Evolutionary conservation across 2,113 vertebrate genomes (phyloP).

Genomic region (Ammodramus savannarum): DNA sequence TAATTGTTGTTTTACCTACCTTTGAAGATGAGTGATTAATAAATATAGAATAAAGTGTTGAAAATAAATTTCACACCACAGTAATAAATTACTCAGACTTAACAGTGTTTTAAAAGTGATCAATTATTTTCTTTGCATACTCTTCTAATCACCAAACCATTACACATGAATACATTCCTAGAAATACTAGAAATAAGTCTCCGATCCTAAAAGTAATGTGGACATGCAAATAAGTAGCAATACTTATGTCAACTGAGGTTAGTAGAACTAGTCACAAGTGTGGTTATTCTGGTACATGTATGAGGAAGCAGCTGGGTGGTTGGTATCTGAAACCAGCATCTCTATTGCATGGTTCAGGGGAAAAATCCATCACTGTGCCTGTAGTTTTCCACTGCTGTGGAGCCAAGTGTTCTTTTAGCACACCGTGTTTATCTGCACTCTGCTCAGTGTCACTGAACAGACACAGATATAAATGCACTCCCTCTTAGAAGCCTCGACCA

Average conservation of each 20-base stretch:
- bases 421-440: not conserved
- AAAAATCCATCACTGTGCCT: not conserved
- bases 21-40: constrained; percentile 2
- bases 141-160: not conserved
- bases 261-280: not conserved
- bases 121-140: not conserved
- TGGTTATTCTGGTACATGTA: not conserved
- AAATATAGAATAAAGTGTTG: constrained; percentile 12
- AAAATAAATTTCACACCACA: not conserved
- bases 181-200: not conserved
- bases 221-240: not conserved
- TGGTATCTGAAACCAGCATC: not conserved
- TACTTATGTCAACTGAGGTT: not conserved
- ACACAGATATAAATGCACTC: not conserved
- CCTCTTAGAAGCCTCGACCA: not conserved
- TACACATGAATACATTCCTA: not conserved
- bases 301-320: not conserved
- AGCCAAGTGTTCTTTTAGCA: not conserved
- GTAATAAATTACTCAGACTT: not conserved
- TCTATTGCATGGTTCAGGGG: not conserved
- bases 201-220: not conserved
- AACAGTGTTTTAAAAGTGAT: not conserved
- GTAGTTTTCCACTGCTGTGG: not conserved
- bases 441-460: not conserved
- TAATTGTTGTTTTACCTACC: constrained; percentile 1